Percentiles rank a stretch among this genome's conserved stretches.
Conservation (phyloP, 2,797 vertebrate genomes). For the Salarias fasciatus region DNA sequence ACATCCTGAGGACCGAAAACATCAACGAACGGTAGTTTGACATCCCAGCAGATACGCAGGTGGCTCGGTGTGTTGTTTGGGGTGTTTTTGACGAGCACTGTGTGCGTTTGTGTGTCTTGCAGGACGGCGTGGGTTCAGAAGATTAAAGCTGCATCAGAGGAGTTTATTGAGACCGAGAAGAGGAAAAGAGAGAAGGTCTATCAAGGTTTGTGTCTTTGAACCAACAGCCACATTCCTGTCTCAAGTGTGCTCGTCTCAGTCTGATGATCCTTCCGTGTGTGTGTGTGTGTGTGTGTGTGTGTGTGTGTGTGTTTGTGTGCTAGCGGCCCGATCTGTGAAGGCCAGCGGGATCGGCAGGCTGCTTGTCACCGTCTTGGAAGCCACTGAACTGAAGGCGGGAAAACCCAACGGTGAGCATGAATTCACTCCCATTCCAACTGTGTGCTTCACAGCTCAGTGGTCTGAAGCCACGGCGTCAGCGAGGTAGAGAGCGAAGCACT, state of each 20-base stretch:
- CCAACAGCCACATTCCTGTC: no score
- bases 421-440: neutral
- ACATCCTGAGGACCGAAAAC: slow-evolving; percentile 93
- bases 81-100: neutral
- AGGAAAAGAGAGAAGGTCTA: slow-evolving; percentile 95
- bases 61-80: no score
- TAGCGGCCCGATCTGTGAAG: slow-evolving; percentile 91
- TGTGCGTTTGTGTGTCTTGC: neutral
- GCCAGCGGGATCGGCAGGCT: slow-evolving; percentile 92
- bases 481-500: no score
- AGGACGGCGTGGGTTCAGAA: slow-evolving; percentile 98
- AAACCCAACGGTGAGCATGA: slow-evolving; percentile 89
- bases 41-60: slow-evolving; percentile 7
- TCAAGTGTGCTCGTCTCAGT: no score
- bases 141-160: slow-evolving; percentile 94
- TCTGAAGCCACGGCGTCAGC: no score
- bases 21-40: slow-evolving; percentile 94
- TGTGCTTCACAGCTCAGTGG: neutral
- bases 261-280: no score
- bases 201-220: slow-evolving; percentile 84
- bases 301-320: slow-evolving; percentile 27
- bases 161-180: slow-evolving; percentile 96
- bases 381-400: slow-evolving; percentile 93
- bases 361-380: slow-evolving; percentile 94
- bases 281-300: no score